Evolutionary conservation across 2,888 invertebrate species (phyloP), one percentile per base, ranked within the genome.

Genomic region (Sialis lutaria): DNA sequence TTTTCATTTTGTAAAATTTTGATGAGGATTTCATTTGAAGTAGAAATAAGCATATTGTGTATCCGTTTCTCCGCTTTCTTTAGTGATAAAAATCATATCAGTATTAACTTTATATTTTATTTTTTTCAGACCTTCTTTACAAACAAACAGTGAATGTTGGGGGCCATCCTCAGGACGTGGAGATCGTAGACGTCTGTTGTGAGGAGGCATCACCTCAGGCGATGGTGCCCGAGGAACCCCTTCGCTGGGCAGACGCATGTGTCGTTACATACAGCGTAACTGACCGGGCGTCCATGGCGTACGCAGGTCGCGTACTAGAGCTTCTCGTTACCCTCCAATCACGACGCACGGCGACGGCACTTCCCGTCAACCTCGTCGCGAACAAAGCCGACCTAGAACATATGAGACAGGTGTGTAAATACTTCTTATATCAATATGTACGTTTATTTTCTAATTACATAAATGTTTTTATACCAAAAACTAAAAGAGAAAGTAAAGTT

Each of bases 311-410:
- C 58, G 72, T 76, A 45, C 65, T 83, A 43, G 74, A 77, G 54
- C 68, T 69, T 56, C 64, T 69, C 34, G 60, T 74, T 47, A 70
- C 74, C 42, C 53, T 68, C 35, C 22, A 22, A 22, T 22, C 22
- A 4, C 22, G 22, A 22, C 58, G 68, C 40, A 56, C 67, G 58
- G 57, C 65, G 63, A 66, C 72, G 41, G 67, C 67, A 57, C 68
- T 68, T 56, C 79, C 79, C 0, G 67, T 77, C 12, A 78, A 82
- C 41, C 64, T 88, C 44, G 67, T 87, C 40, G 86, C 78, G 48
- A 88, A 87, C 67, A 87, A 86, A 64, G 77, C 77, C 35, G 86
- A 87, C 67, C 68, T 87, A 59, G 82, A 82, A 61, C 83, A 84
- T 64, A 69, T 82, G 50, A 68, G 84, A 73, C 75, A 79, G 73